Evolutionary conservation across 2,797 vertebrate genomes (phyloP).

Genomic region (Mycteria americana): DNA sequence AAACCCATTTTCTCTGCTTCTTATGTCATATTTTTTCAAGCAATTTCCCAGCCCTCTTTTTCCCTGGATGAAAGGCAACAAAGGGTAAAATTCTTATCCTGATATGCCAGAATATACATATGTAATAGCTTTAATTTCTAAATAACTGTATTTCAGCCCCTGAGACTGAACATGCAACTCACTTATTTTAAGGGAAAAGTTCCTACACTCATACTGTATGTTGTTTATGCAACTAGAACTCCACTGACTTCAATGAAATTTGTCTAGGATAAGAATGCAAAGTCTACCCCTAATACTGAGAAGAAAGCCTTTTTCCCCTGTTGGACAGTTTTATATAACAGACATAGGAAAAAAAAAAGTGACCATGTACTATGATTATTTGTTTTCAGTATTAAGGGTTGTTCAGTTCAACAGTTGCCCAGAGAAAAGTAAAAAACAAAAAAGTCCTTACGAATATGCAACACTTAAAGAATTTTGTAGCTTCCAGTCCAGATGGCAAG

Average conservation of each 20-base stretch:
- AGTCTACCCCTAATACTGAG: neutral
- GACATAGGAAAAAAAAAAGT: neutral
- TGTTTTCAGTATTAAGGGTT: neutral
- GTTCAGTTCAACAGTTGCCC: neutral
- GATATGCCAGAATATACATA: neutral
- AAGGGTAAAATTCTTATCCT: slow-evolving; percentile 10
- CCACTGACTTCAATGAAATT: neutral
- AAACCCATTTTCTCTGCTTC: slow-evolving; percentile 45
- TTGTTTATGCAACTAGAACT: neutral
- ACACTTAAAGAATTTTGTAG: neutral
- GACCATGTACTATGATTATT: neutral
- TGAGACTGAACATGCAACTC: neutral
- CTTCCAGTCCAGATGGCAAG: neutral
- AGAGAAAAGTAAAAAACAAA: neutral
- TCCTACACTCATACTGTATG: neutral
- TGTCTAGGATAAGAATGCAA: neutral
- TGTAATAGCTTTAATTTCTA: neutral
- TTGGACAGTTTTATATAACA: neutral
- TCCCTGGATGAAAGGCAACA: neutral
- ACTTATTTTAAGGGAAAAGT: neutral
- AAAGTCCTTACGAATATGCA: neutral
- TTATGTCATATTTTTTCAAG: slow-evolving; percentile 12
- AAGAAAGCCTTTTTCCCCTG: neutral
- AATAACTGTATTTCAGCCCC: neutral
- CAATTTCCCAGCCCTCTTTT: neutral